Conservation (phyloP, 2,797 vertebrate genomes). For the Lagorchestes hirsutus region DNA sequence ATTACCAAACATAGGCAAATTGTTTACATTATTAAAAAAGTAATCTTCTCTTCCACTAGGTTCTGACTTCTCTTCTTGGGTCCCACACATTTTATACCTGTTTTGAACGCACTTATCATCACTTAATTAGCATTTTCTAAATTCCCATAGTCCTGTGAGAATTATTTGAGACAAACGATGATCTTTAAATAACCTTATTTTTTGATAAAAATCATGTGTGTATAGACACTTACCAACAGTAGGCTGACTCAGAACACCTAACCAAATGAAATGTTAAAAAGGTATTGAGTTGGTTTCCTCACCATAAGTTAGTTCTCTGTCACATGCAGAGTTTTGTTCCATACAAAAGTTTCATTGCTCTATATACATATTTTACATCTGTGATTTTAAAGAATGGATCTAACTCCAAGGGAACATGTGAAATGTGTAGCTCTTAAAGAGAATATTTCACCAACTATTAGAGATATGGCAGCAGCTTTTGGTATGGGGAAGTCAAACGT, state of each 20-base stretch:
- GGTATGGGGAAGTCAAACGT: neutral
- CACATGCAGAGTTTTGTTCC: neutral
- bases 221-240: neutral
- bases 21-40: conserved; percentile 42
- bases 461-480: neutral
- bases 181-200: neutral
- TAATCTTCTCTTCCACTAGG: neutral
- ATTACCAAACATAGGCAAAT: conserved; percentile 23
- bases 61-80: neutral
- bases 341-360: neutral
- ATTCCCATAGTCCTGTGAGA: neutral
- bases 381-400: neutral
- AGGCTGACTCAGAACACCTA: neutral
- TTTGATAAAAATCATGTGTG: neutral
- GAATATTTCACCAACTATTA: neutral
- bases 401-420: neutral
- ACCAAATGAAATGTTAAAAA: neutral
- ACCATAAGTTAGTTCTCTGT: neutral
- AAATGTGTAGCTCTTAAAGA: neutral
- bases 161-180: neutral
- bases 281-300: neutral
- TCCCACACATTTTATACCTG: neutral
- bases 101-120: neutral
- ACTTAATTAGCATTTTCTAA: neutral
- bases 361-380: neutral